These are phyloP conservation scores for Recurvirostra avosetta DNA, from an alignment of 2,113 vertebrate species.

Conservation along the genomic window DNA sequence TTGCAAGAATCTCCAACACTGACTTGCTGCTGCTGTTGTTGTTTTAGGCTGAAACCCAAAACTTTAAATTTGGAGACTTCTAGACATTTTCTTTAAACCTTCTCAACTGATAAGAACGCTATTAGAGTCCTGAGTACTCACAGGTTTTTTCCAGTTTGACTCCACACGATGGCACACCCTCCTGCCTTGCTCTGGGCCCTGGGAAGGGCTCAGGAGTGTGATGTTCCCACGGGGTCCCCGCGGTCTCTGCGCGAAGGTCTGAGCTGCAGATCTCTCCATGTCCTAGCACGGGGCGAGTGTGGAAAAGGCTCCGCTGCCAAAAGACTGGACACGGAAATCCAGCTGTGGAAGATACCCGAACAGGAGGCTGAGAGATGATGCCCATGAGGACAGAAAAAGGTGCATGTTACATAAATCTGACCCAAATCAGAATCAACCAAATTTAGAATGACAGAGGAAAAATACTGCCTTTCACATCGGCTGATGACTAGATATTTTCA, in stretches of 20 bases:
- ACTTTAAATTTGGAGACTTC: not conserved
- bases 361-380: not conserved
- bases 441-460: not conserved
- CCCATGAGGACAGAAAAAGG: not conserved
- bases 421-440: not conserved
- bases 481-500: not conserved
- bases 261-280: not conserved
- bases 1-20: not conserved
- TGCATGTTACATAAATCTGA: not conserved
- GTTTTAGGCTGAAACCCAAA: not conserved
- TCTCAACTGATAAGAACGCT: not conserved
- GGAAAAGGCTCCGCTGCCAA: not conserved
- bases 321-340: not conserved
- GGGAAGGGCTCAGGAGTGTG: not conserved
- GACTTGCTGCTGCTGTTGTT: not conserved
- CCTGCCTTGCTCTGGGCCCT: not conserved
- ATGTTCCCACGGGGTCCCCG: not conserved
- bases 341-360: not conserved
- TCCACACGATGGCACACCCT: rapidly evolving
- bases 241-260: too few species aligned
- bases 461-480: not conserved
- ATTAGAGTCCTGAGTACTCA: too few species aligned
- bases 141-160: too few species aligned
- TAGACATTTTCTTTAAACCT: not conserved
- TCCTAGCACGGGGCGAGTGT: rapidly evolving